A percentile compares a stretch with the other conserved stretches of the same genome.
phyloP scores from a whole-genome alignment of 2,888 invertebrate species.

The Meganola albula region DNA sequence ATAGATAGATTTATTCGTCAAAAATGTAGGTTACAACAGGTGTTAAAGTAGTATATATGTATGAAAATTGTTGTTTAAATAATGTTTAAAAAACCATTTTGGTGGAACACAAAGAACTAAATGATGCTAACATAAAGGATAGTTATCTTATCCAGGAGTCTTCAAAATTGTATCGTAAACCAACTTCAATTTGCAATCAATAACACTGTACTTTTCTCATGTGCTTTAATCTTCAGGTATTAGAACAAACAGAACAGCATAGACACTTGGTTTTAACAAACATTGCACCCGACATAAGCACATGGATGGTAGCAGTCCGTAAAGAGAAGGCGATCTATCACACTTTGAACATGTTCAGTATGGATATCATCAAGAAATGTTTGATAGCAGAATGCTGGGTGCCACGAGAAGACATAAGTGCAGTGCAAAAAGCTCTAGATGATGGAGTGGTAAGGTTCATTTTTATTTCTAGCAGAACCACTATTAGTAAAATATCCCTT shows the following conservation, averaged over 20 bases:
- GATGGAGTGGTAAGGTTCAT: slow-evolving; percentile 84
- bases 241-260: slow-evolving; percentile 93
- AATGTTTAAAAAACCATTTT: too few relatives aligned
- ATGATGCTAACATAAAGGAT: too few relatives aligned
- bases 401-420: slow-evolving; percentile 82
- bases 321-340: slow-evolving; percentile 97
- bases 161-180: too few relatives aligned
- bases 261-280: slow-evolving; percentile 89
- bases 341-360: slow-evolving; percentile 93
- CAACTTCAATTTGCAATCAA: too few relatives aligned
- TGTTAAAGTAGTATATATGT: too few relatives aligned
- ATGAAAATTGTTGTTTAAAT: too few relatives aligned
- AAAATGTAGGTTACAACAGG: too few relatives aligned
- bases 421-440: slow-evolving; percentile 86
- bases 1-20: too few relatives aligned
- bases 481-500: too few relatives aligned
- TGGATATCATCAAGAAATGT: slow-evolving; percentile 94
- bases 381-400: slow-evolving; percentile 95
- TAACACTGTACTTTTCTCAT: not conserved
- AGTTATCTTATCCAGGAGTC: too few relatives aligned
- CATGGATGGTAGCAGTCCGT: slow-evolving; percentile 91
- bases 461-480: too few relatives aligned
- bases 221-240: slow-evolving; percentile 72
- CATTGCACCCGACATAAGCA: slow-evolving; percentile 91
- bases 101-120: too few relatives aligned